Percentiles rank a stretch among this genome's conserved stretches.
phyloP scores from a whole-genome alignment of 2,797 vertebrate species.

The Anguilla obscura region DNA sequence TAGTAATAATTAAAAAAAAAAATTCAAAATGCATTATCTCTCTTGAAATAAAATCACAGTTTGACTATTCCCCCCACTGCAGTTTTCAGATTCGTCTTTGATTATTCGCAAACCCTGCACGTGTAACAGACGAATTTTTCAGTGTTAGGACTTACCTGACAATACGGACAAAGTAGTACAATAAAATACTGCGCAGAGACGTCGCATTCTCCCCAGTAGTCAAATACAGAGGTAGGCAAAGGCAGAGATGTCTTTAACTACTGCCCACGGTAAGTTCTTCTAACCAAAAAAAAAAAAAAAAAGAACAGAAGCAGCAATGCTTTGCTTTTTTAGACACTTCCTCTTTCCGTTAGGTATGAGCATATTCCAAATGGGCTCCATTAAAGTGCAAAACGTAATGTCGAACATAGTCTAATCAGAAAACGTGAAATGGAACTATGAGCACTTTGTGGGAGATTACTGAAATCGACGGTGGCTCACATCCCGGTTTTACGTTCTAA shows the following conservation, averaged over 20 bases:
- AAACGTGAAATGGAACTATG: not conserved
- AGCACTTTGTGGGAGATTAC: not conserved
- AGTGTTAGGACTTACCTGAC: slow-evolving; percentile 20
- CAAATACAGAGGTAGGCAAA: not conserved
- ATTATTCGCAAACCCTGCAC: not conserved
- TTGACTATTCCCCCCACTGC: not conserved
- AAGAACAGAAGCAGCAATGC: not conserved
- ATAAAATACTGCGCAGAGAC: not conserved
- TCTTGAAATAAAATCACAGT: not conserved
- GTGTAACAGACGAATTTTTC: not conserved
- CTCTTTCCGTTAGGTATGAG: not conserved
- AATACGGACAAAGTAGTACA: not conserved
- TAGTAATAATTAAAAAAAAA: too few relatives aligned
- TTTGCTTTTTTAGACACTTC: not conserved
- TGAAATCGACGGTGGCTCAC: not conserved
- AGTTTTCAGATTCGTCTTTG: not conserved
- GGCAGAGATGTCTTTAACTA: not conserved
- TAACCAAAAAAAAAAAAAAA: not conserved
- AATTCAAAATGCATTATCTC: not conserved
- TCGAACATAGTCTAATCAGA: not conserved
- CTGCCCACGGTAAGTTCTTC: not conserved
- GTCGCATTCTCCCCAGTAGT: slow-evolving; percentile 7
- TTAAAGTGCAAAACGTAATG: not conserved
- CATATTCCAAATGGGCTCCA: not conserved
- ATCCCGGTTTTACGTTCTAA: not conserved